Evolutionary conservation across 2,797 vertebrate genomes (phyloP).

Genomic region (Acanthiza pusilla): DNA sequence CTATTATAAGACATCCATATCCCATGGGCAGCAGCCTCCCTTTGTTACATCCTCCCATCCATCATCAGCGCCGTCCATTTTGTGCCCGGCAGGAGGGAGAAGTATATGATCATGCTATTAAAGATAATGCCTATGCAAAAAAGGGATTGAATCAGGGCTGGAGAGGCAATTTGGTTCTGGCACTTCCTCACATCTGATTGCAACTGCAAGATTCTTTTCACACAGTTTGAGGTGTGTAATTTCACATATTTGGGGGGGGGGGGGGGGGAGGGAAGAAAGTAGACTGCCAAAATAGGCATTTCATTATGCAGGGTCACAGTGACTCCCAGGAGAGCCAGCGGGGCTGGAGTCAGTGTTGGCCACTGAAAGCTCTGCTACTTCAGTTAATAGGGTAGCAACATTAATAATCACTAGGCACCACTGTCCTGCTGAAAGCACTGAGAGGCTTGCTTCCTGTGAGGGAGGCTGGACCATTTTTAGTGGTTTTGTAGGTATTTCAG

Average conservation of each 20-base stretch:
- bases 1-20: background rate
- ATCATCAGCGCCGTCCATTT: background rate
- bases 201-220: background rate
- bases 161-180: constrained; percentile 42
- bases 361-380: background rate
- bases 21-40: background rate
- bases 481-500: background rate
- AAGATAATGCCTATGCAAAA: constrained; percentile 50
- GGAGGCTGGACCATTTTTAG: background rate
- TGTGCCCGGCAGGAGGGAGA: background rate
- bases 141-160: constrained; percentile 28
- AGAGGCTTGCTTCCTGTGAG: background rate
- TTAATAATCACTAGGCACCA: background rate
- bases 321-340: background rate
- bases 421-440: background rate
- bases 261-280: background rate
- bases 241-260: background rate
- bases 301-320: background rate
- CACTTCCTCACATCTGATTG: constrained; percentile 43
- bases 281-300: background rate
- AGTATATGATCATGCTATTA: constrained; percentile 29
- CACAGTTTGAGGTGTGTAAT: constrained; percentile 16
- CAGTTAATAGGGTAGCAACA: background rate
- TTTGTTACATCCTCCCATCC: background rate
- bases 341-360: background rate